Evolutionary conservation across 2,888 invertebrate genomes (phyloP), one percentile per base, ranked within the genome.

Genomic region (Bugulina stolonifera): DNA sequence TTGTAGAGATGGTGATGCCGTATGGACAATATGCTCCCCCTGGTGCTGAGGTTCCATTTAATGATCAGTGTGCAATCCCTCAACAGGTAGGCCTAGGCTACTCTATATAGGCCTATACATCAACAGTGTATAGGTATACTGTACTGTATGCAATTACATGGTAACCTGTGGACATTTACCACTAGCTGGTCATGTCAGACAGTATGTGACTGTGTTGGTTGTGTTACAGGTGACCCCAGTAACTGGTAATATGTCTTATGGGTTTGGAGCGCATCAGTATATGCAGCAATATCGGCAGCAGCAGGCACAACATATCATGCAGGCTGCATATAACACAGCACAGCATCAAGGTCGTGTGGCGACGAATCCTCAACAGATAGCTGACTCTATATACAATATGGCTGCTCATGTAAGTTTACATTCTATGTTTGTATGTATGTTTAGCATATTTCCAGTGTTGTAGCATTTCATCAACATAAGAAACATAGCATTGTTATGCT

Each of bases 361-460:
- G 3, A 32, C 64, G 3, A 70, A 70, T 43, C 70, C 70, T 2
- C 70, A 70, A 29, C 52, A 70, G 25, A 70, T 70, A 10, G 70
- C 70, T 43, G 70, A 70, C 70, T 70, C 70, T 5, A 70, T 70
- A 43, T 70, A 70, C 32, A 43, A 43, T 52, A 70, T 70, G 70
- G 70, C 70, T 2, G 43, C 70, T 2, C 64, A 64, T 32, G 64
- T 64, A 32, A 64, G 64, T 64, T 29, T 32, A 18, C 32, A 3
- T 14, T 25, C 57, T 23, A 14, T 14, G 52, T 52, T 52, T 14
- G 14, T 52, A 52, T 52, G 14, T n/a, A n/a, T n/a, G n/a, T n/a
- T n/a, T n/a, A n/a, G n/a, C n/a, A n/a, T n/a, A n/a, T n/a, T n/a
- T n/a, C n/a, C n/a, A n/a, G n/a, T n/a, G n/a, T n/a, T n/a, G n/a